These are phyloP conservation scores for Syngnathus floridae DNA, from an alignment of 2,113 vertebrate genomes.

Conservation along the genomic window DNA sequence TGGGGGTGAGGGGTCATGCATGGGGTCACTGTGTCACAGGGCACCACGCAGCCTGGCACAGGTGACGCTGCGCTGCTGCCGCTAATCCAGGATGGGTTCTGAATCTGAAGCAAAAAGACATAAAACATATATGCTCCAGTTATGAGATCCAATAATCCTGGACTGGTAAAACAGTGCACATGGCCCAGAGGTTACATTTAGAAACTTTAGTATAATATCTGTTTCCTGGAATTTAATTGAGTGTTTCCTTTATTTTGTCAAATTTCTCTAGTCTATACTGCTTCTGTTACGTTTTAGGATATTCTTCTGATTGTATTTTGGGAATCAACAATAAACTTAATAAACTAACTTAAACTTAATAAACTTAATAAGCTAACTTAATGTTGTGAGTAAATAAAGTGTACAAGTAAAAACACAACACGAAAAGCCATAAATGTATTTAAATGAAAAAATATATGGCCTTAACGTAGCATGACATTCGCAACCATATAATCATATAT, in stretches of 20 bases:
- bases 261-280: no score
- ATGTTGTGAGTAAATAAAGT: neutral
- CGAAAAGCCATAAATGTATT: neutral
- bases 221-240: no score
- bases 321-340: neutral
- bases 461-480: neutral
- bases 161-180: no score
- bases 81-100: slow-evolving; percentile 94
- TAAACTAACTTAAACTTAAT: no score
- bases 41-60: slow-evolving; percentile 88
- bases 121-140: no score
- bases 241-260: no score
- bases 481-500: neutral
- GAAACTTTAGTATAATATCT: no score
- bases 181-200: no score
- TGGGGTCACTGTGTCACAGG: slow-evolving; percentile 88
- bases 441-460: neutral
- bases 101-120: slow-evolving; percentile 76
- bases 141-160: no score
- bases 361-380: neutral
- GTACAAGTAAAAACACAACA: neutral
- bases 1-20: slow-evolving; percentile 98
- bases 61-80: slow-evolving; percentile 85
- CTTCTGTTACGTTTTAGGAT: no score
- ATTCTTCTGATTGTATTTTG: neutral